A percentile compares a stretch with the other conserved stretches of the same genome.
phyloP scores from a whole-genome alignment of 2,888 invertebrate genomes.

The Tortrix viridana region DNA sequence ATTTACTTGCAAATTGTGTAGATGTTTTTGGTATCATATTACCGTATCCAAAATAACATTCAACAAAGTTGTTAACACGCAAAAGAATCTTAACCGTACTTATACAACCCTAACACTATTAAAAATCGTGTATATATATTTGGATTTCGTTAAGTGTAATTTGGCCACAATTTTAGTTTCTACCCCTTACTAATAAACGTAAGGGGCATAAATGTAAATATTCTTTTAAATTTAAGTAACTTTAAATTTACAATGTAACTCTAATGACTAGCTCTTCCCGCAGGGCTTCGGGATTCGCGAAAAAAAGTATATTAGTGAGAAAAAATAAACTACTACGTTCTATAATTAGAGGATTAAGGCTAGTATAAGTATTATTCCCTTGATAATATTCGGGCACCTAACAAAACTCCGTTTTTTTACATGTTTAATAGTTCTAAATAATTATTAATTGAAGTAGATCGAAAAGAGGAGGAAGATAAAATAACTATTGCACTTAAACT shows the following conservation, averaged over 20 bases:
- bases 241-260: conserved; percentile 79
- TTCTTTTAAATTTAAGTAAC: conserved; percentile 65
- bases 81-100: conserved; percentile 45
- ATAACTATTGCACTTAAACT: no score
- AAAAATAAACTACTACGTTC: conserved; percentile 26
- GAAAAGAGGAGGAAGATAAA: no score
- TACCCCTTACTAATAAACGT: conserved; percentile 72
- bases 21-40: conserved; percentile 6
- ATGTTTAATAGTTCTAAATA: no score
- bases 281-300: conserved; percentile 71
- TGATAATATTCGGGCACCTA: conserved; percentile 14
- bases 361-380: conserved; percentile 24
- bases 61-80: conserved; percentile 25
- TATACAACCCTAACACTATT: conserved; percentile 69
- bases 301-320: conserved; percentile 31
- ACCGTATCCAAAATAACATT: conserved; percentile 1
- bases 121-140: conserved; percentile 82
- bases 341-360: conserved; percentile 35
- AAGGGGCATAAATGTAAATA: conserved; percentile 79
- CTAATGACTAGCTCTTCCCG: conserved; percentile 83
- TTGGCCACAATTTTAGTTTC: conserved; percentile 83
- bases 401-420: background rate
- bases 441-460: no score
- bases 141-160: conserved; percentile 81
- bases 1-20: conserved; percentile 8